Base-by-base conservation (phyloP, 2,888 invertebrate species). In the Arctia plantaginis region DNA sequence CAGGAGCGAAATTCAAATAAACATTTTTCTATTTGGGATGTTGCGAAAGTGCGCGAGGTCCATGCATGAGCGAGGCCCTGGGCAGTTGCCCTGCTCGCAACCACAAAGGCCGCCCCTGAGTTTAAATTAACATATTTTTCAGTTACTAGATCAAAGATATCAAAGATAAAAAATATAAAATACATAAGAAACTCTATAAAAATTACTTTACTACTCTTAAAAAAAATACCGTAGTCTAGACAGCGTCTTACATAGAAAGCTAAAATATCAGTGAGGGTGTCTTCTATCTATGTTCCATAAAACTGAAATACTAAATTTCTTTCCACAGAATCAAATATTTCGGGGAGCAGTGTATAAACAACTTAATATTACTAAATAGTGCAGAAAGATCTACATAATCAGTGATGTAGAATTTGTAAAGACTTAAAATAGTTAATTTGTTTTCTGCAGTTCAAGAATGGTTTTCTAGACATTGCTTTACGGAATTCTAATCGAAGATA, bases 401-500 rank as follows among this genome's bases (percentile, higher is more conserved):
- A 47, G 20, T 8, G 20, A 47, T 20, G 6, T 47, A 47, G 47
- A 20, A 20, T 44, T 44, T 44, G n/a, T n/a, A n/a, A n/a, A n/a
- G n/a, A 44, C 18, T 18, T 47, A 6, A 20, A 47, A 18, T 47
- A 10, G 12, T 13, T 10, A 10, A 44, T 55, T 18, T 7, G 8
- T 55, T 55, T 27, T 27, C n/a, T 12, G 27, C n/a, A 59, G 1
- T n/a, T 59, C 4, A 13, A 59, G 59, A 27, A 59, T 59, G 59
- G 27, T 62, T 62, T 62, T 62, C 8, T 30, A 30, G 27, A 18
- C 7, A 30, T 62, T 30, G 6, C 1, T 27, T 3, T 10, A 67
- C 47, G 67, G 67, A 67, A 67, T 67, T 23, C 67, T 67, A 67
- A 67, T 23, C 7, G 47, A 47, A 47, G 67, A 62, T 30, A 30